Evolutionary conservation across 2,888 invertebrate genomes (phyloP).

Genomic region (Hecatera dysodea): DNA sequence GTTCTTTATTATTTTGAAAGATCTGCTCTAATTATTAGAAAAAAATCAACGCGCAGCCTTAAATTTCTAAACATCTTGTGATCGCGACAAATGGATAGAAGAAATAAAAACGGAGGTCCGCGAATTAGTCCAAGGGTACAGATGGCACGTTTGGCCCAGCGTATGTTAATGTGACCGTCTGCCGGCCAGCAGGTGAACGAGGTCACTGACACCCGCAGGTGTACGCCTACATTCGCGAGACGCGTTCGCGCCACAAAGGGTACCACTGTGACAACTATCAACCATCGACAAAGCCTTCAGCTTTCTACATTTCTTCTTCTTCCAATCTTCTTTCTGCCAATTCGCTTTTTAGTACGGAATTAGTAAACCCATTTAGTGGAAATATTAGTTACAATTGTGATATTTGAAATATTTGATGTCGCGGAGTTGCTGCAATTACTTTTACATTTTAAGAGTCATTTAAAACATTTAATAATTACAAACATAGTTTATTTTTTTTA

Average conservation of each 20-base stretch:
- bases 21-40: not conserved
- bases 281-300: slow-evolving; percentile 65
- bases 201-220: slow-evolving; percentile 86
- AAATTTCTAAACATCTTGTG: slow-evolving; percentile 4
- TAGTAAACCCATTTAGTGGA: not conserved
- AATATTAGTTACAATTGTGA: slow-evolving; percentile 3
- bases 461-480: too few species aligned
- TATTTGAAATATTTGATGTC: not conserved
- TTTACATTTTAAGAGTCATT: not conserved
- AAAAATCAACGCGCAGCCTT: not conserved
- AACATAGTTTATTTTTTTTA: too few species aligned
- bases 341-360: slow-evolving; percentile 41
- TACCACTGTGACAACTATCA: slow-evolving; percentile 51
- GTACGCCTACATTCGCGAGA: slow-evolving; percentile 68
- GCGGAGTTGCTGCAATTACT: not conserved
- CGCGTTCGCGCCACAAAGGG: slow-evolving; percentile 66
- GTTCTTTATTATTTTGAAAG: too few species aligned
- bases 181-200: slow-evolving; percentile 84
- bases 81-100: slow-evolving; percentile 24
- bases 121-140: slow-evolving; percentile 62
- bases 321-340: too few species aligned
- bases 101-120: slow-evolving; percentile 26
- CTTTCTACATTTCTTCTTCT: slow-evolving; percentile 75
- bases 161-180: slow-evolving; percentile 79
- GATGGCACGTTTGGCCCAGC: slow-evolving; percentile 68